Evolutionary conservation across 1,140 invertebrate genomes (phyloP).

Genomic region (Riptortus pedestris): DNA sequence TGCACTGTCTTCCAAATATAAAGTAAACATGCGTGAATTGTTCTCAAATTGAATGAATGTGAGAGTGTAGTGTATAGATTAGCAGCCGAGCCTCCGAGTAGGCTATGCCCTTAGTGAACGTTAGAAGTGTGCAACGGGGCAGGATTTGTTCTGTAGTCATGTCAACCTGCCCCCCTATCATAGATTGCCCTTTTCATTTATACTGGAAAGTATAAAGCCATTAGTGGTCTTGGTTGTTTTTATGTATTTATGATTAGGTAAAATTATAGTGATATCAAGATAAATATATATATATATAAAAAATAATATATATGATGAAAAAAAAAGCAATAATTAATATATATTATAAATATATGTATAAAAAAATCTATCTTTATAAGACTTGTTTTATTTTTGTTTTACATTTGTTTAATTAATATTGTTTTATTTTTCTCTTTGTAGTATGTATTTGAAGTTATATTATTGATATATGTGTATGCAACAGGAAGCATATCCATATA

Average conservation of each 20-base stretch:
- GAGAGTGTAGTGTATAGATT: not conserved
- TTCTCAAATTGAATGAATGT: no score
- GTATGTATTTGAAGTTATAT: not conserved
- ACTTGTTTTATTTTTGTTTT: conserved; percentile 8
- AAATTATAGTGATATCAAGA: conserved; percentile 6
- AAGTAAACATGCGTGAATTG: not conserved
- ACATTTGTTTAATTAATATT: not conserved
- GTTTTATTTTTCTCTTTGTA: conserved; percentile 6
- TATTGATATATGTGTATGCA: not conserved
- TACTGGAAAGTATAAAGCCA: not conserved
- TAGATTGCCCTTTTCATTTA: conserved; percentile 4
- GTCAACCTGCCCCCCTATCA: not conserved
- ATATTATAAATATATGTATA: conserved; percentile 18
- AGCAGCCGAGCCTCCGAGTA: not conserved
- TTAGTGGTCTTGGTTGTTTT: conserved; percentile 10
- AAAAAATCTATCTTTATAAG: conserved; percentile 17
- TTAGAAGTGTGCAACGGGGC: not conserved
- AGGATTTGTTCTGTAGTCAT: not conserved
- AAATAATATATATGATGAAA: not conserved
- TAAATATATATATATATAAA: conserved; percentile 1
- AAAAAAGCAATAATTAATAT: not conserved
- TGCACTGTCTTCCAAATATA: not conserved
- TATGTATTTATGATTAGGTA: not conserved
- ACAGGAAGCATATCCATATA: conserved; percentile 5
- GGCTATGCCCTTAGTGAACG: not conserved